Conservation (phyloP, 2,888 invertebrate genomes). For the Gortyna flavago region DNA sequence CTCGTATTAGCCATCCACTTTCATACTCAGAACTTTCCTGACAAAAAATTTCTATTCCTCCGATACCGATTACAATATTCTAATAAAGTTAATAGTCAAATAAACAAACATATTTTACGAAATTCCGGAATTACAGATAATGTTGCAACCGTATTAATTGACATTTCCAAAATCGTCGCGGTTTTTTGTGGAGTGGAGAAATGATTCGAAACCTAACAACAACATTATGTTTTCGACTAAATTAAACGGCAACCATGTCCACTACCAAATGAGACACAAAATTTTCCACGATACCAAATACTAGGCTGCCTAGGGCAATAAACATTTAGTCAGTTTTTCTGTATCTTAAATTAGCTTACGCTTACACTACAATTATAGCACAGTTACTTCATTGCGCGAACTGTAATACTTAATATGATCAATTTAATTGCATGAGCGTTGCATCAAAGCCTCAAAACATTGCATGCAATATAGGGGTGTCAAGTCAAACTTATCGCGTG, state of each 20-base stretch:
- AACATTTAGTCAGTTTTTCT: slow-evolving; percentile 18
- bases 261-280: slow-evolving; percentile 11
- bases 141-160: background rate
- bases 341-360: slow-evolving; percentile 3
- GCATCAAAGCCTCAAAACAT: slow-evolving; percentile 43
- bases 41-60: background rate
- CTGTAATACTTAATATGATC: slow-evolving; percentile 40
- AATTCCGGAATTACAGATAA: background rate
- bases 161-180: background rate
- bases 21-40: background rate
- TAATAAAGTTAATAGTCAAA: background rate
- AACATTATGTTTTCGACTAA: background rate
- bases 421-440: slow-evolving; percentile 47
- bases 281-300: slow-evolving; percentile 6
- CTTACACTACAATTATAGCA: slow-evolving; percentile 23
- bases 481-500: slow-evolving; percentile 53
- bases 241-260: background rate
- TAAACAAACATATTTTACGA: background rate
- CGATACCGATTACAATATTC: background rate
- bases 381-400: slow-evolving; percentile 19
- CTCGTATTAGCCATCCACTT: background rate
- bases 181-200: background rate
- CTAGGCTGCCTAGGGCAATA: slow-evolving; percentile 19
- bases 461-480: slow-evolving; percentile 50
- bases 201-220: background rate